Evolutionary conservation across 2,888 invertebrate genomes (phyloP).

Genomic region (Caenorhabditis wallacei): DNA sequence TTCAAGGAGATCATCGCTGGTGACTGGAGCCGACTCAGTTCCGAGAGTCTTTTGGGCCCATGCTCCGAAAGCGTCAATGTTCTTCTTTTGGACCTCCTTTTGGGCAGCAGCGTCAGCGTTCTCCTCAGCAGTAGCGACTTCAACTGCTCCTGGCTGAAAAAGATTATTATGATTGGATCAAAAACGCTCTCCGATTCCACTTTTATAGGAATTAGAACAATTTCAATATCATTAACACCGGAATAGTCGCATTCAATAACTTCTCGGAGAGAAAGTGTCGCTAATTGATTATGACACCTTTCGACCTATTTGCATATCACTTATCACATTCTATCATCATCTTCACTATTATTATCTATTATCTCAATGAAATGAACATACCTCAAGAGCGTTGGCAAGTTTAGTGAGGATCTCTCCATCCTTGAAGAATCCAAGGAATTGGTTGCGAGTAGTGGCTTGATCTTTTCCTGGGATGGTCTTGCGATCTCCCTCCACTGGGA

Average conservation of each 20-base stretch:
- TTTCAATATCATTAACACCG: not conserved
- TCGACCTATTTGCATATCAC: slow-evolving; percentile 43
- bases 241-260: not conserved
- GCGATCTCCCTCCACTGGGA: slow-evolving; percentile 75
- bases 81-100: slow-evolving; percentile 79
- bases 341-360: not conserved
- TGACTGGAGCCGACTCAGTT: slow-evolving; percentile 75
- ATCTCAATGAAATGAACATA: slow-evolving; percentile 11
- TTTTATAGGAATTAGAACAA: not conserved
- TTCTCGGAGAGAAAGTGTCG: not conserved
- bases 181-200: not conserved
- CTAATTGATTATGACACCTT: slow-evolving; percentile 37
- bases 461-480: slow-evolving; percentile 79
- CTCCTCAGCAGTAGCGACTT: slow-evolving; percentile 66
- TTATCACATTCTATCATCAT: slow-evolving; percentile 38
- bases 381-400: slow-evolving; percentile 79
- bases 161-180: not conserved
- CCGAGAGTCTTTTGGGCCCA: slow-evolving; percentile 78
- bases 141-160: slow-evolving; percentile 68
- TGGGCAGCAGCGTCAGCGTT: slow-evolving; percentile 79
- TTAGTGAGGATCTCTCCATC: slow-evolving; percentile 79
- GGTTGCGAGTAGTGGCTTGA: slow-evolving; percentile 77
- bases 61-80: slow-evolving; percentile 78
- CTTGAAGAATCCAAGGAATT: slow-evolving; percentile 79
- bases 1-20: slow-evolving; percentile 78